Percentiles rank a stretch among this genome's conserved stretches.
Evolutionary conservation across 2,888 invertebrate genomes (phyloP).

Genomic region (Ferrisia virgata): DNA sequence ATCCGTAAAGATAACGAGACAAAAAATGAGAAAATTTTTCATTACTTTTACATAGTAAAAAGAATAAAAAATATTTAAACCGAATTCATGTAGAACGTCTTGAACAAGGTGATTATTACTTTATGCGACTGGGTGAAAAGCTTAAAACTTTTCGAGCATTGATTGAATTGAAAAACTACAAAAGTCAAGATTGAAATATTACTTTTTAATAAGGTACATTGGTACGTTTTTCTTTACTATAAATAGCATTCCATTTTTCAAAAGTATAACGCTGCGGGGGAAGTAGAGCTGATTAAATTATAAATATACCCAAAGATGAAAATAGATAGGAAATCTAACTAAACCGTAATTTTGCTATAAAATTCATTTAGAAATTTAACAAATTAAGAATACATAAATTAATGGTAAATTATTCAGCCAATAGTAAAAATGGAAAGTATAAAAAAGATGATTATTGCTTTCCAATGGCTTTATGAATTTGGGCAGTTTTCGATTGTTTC

Average conservation of each 20-base stretch:
- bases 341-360: background rate
- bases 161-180: background rate
- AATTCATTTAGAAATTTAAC: background rate
- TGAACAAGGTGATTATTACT: background rate
- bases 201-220: background rate
- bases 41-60: background rate
- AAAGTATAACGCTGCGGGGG: too few species aligned
- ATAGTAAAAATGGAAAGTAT: background rate
- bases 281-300: background rate
- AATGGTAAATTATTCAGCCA: slow-evolving; percentile 17
- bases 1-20: slow-evolving; percentile 15
- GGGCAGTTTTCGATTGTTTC: slow-evolving; percentile 61
- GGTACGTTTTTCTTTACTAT: background rate
- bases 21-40: background rate
- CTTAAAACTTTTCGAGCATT: background rate
- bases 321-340: background rate
- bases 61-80: slow-evolving; percentile 16
- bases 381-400: background rate
- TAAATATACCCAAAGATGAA: background rate
- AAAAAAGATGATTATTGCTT: slow-evolving; percentile 53
- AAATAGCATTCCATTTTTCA: background rate
- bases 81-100: background rate
- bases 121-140: background rate
- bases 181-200: too few species aligned
- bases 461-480: slow-evolving; percentile 63